Percentiles rank a stretch among this genome's conserved stretches.
Evolutionary conservation across 1,140 invertebrate species (phyloP).

Genomic region (Liolophura sinensis): DNA sequence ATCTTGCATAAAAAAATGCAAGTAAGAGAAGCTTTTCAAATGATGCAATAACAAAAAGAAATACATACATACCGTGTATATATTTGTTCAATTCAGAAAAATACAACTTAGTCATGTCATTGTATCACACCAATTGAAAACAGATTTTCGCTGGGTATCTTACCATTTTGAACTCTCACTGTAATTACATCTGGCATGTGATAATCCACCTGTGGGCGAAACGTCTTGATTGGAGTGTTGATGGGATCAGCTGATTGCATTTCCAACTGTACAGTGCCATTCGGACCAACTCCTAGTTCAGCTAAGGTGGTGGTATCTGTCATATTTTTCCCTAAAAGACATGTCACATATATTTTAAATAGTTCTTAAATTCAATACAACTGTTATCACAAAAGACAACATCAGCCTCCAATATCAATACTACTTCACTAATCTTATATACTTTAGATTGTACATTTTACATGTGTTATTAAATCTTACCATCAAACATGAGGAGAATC

Average conservation of each 20-base stretch:
- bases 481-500: conserved; percentile 54
- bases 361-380: too few species aligned
- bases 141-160: too few species aligned
- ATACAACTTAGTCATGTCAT: too few species aligned
- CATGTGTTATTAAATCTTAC: conserved; percentile 27
- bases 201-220: conserved; percentile 52
- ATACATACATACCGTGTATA: too few species aligned
- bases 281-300: conserved; percentile 56
- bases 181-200: conserved; percentile 59
- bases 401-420: too few species aligned
- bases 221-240: conserved; percentile 54
- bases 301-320: conserved; percentile 45
- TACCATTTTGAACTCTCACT: conserved; percentile 51
- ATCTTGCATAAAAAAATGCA: neutral
- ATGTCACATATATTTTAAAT: conserved; percentile 2
- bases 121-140: too few species aligned
- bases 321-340: conserved; percentile 39
- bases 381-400: too few species aligned
- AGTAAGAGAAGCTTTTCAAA: neutral
- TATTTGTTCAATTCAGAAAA: too few species aligned
- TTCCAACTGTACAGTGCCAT: conserved; percentile 58
- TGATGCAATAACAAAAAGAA: conserved; percentile 1
- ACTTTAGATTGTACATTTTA: neutral
- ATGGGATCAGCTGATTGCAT: conserved; percentile 57
- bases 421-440: too few species aligned